phyloP scores from a whole-genome alignment of 1,140 invertebrate genomes.

The Rhagoletis zephyria region DNA sequence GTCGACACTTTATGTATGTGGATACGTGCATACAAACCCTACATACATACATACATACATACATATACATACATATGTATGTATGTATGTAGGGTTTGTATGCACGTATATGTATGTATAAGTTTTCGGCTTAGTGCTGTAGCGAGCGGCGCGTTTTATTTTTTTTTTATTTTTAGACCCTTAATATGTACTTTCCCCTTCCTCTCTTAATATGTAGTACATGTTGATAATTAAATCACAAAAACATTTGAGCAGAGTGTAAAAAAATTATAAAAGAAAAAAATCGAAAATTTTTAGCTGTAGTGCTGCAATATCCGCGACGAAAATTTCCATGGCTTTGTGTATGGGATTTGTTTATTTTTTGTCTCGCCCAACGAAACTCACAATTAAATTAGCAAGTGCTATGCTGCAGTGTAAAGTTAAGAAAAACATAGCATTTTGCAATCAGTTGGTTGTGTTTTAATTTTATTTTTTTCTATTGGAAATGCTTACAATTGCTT shows the following conservation, averaged over 20 bases:
- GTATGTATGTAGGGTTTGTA: background rate
- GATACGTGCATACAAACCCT: no score
- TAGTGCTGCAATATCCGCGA: background rate
- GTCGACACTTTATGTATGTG: no score
- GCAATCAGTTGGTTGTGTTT: background rate
- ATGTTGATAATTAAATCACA: background rate
- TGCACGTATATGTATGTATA: background rate
- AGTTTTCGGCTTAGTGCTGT: background rate
- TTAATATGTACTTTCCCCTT: background rate
- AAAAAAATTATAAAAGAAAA: background rate
- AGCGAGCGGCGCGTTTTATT: no score
- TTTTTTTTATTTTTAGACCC: constrained; percentile 26
- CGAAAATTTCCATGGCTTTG: background rate
- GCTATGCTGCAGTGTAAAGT: background rate
- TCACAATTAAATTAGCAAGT: background rate
- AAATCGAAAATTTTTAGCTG: background rate
- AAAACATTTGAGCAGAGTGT: constrained; percentile 14
- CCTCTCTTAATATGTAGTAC: background rate
- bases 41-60: no score
- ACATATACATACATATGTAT: no score
- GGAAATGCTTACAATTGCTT: background rate
- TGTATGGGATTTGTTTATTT: background rate
- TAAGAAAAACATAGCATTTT: background rate
- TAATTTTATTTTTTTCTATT: background rate
- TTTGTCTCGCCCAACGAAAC: no score